phyloP scores from a whole-genome alignment of 2,113 vertebrate species.

The Pseudorasbora parva region DNA sequence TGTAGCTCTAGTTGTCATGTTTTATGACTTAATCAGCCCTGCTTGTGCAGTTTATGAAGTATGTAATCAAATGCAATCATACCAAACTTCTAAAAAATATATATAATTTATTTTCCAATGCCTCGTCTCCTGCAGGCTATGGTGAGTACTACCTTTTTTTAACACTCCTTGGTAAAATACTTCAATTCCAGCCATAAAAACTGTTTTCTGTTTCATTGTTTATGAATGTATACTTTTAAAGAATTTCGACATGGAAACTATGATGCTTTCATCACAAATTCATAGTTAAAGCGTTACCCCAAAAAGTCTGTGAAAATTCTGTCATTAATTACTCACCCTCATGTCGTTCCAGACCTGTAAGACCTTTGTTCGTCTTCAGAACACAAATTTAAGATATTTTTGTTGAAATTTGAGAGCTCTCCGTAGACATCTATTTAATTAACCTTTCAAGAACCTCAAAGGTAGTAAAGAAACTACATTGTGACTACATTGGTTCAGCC shows the following conservation, averaged over 20 bases:
- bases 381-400: too few relatives aligned
- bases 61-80: neutral
- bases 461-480: too few relatives aligned
- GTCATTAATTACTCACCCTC: too few relatives aligned
- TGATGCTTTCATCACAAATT: neutral
- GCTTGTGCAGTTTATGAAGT: neutral
- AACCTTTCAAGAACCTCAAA: too few relatives aligned
- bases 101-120: neutral
- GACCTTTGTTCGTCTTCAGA: too few relatives aligned
- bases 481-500: too few relatives aligned
- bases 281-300: neutral
- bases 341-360: too few relatives aligned
- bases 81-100: neutral
- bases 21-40: neutral
- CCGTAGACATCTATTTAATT: too few relatives aligned
- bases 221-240: neutral
- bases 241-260: neutral
- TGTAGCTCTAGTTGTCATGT: neutral
- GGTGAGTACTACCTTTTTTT: constrained; percentile 40
- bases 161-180: neutral
- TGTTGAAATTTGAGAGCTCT: too few relatives aligned
- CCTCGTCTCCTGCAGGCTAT: constrained; percentile 44
- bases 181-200: neutral
- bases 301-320: too few relatives aligned
- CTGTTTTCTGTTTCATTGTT: neutral